Conservation (phyloP, 2,797 vertebrate species). For the Eptatretus atami region DNA sequence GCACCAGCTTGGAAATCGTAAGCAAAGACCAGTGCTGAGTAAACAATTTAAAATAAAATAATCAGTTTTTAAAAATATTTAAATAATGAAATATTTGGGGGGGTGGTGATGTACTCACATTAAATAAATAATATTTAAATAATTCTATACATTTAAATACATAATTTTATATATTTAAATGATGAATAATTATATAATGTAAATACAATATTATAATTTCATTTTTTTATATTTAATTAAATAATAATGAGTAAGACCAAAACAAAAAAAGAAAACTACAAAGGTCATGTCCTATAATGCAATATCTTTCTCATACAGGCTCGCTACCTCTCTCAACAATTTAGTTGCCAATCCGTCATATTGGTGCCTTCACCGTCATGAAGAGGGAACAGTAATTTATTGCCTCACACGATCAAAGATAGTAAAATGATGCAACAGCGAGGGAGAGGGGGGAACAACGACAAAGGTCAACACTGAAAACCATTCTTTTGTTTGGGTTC, state of each 20-base stretch:
- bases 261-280: no score
- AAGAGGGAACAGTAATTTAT: no score
- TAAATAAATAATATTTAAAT: no score
- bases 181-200: no score
- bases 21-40: conserved; percentile 69
- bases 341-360: not conserved
- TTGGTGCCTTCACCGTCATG: not conserved
- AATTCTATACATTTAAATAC: no score
- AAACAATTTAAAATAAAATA: not conserved
- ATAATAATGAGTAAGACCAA: not conserved
- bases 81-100: no score
- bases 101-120: no score
- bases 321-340: not conserved
- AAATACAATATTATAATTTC: not conserved
- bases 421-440: no score
- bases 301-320: not conserved
- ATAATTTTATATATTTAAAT: no score
- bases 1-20: conserved; percentile 95
- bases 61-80: no score
- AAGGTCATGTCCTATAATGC: not conserved
- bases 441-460: not conserved
- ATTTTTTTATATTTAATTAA: not conserved
- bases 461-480: not conserved
- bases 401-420: not conserved
- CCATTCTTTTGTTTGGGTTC: not conserved